Base-by-base conservation (phyloP, 2,888 invertebrate species). In the Drosophila rellima region DNA sequence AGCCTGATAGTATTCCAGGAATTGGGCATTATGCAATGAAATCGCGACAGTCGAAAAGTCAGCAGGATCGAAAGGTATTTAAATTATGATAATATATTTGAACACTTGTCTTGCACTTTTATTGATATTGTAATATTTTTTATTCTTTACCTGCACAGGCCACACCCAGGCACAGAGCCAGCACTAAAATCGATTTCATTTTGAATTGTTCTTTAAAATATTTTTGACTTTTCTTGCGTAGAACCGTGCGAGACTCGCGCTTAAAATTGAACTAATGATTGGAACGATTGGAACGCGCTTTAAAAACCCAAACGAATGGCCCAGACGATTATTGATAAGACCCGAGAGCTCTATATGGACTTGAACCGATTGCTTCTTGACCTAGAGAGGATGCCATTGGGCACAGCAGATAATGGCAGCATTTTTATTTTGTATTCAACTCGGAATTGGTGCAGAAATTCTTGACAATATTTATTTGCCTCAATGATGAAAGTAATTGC, bases 111-210 rank as follows among this genome's bases (percentile, higher is more conserved):
- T 47, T 44, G 6, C 48, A 70, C 48, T 66, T 61, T 8, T n/a
- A 31, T 42, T 44, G 3, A 48, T 18, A 48, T 18, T 42, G 23
- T 5, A 1, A 1, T 1, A 15, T 5, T 17, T 26, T 29, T 5
- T 3, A 59, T 33, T 59, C 54, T 62, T 91, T 91, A 92, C 92
- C 92, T 90, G 91, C 92, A 74, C 88, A 79, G 54, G 83, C 89
- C 60, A 84, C 88, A 72, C 90, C 88, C 61, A 92, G 84, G 78
- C 92, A 92, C 57, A 92, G 59, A 54, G 91, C 90, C 82, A 92
- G 72, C 66, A 92, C 59, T 63, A 92, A 64, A 23, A 91, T 82
- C 69, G 71, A 87, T 71, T 90, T 92, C 93, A 92, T 92, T 42
- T 48, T 50, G 52, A 61, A 20, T 55, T 64, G 29, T 73, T 57